Conservation (phyloP, 2,113 vertebrate species). For the Podarcis muralis region DNA sequence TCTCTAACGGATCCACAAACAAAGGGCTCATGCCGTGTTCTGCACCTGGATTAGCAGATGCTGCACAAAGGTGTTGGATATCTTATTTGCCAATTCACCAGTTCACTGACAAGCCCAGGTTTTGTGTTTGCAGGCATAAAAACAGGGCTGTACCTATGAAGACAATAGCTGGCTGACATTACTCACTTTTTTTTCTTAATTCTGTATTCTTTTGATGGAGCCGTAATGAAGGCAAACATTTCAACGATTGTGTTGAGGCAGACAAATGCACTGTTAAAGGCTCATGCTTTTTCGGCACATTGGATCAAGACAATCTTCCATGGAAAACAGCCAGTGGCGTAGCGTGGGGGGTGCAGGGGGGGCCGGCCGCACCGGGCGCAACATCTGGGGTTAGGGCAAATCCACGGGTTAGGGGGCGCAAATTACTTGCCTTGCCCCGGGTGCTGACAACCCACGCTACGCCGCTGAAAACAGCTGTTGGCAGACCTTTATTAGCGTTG, state of each 20-base stretch:
- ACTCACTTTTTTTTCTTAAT: not conserved
- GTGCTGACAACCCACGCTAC: too few species aligned
- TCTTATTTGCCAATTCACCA: not conserved
- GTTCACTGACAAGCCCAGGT: not conserved
- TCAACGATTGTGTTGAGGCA: not conserved
- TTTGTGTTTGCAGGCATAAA: accelerated
- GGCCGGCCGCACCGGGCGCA: too few species aligned
- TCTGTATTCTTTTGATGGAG: not conserved
- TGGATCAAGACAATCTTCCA: not conserved
- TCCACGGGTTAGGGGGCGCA: too few species aligned
- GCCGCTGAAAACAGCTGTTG: not conserved
- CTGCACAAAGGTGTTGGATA: not conserved
- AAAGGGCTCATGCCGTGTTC: not conserved
- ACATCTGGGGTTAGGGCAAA: too few species aligned
- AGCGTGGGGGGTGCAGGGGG: too few species aligned
- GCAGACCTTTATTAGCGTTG: not conserved
- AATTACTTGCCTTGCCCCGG: too few species aligned
- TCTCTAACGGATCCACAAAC: not conserved
- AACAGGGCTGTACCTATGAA: not conserved
- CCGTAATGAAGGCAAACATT: not conserved
- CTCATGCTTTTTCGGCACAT: not conserved
- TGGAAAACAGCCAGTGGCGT: not conserved
- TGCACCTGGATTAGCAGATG: not conserved
- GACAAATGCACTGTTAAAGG: not conserved
- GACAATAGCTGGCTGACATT: not conserved